A percentile compares a stretch with the other conserved stretches of the same genome.
Evolutionary conservation across 2,888 invertebrate species (phyloP).

Genomic region (Malthinus seriepunctatus): DNA sequence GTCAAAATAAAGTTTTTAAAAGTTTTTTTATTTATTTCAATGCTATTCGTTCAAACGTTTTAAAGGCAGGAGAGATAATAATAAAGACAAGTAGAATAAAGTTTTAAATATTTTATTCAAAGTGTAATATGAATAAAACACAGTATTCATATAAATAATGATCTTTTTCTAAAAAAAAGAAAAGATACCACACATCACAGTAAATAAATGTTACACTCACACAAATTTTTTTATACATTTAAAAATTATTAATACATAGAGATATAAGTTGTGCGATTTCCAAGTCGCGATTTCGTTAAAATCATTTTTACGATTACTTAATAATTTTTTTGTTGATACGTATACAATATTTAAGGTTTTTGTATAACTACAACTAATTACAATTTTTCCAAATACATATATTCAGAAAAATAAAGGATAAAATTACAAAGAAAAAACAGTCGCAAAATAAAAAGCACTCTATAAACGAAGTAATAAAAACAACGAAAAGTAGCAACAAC

Average conservation of each 20-base stretch:
- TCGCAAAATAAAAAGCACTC: conserved; percentile 1
- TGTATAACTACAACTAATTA: conserved; percentile 28
- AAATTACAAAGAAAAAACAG: conserved; percentile 3
- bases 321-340: conserved; percentile 34
- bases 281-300: conserved; percentile 34
- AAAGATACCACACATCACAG: conserved; percentile 44
- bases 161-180: conserved; percentile 41
- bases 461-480: conserved; percentile 34
- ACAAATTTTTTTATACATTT: conserved; percentile 37
- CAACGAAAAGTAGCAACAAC: conserved; percentile 34
- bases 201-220: conserved; percentile 49
- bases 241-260: conserved; percentile 38
- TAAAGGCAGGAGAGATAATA: too few relatives aligned
- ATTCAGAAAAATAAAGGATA: conserved; percentile 21
- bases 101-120: too few relatives aligned
- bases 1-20: too few relatives aligned
- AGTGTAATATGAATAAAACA: conserved; percentile 16
- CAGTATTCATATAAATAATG: conserved; percentile 40
- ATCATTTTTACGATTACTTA: conserved; percentile 46
- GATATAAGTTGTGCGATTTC: conserved; percentile 31
- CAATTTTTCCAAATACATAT: conserved; percentile 12
- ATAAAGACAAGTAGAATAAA: too few relatives aligned
- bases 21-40: too few relatives aligned
- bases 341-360: conserved; percentile 33
- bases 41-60: too few relatives aligned